Evolutionary conservation across 2,888 invertebrate species (phyloP).

Genomic region (Pharmacophagus antenor): DNA sequence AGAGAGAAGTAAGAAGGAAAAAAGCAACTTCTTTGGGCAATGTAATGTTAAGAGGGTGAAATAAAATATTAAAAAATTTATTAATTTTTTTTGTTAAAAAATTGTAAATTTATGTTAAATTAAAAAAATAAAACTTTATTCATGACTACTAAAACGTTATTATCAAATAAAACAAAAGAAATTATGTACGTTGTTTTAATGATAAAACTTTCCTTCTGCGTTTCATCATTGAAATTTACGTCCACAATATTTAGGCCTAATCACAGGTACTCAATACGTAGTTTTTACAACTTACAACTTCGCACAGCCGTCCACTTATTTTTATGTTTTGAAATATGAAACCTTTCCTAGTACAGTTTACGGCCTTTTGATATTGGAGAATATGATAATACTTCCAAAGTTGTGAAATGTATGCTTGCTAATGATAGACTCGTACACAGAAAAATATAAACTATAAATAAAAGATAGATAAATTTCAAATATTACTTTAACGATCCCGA

Average conservation of each 20-base stretch:
- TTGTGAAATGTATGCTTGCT: conserved; percentile 18
- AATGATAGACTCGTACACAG: conserved; percentile 6
- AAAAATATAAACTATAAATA: neutral
- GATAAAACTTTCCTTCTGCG: neutral
- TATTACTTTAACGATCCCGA: neutral
- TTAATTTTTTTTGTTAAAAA: too few species aligned
- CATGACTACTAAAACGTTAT: too few species aligned
- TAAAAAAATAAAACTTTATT: too few species aligned
- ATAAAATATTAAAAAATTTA: too few species aligned
- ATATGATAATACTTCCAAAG: conserved; percentile 10
- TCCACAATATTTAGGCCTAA: conserved; percentile 28
- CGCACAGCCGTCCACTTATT: conserved; percentile 30
- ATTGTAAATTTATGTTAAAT: too few species aligned
- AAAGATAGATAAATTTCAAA: neutral
- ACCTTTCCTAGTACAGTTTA: conserved; percentile 24
- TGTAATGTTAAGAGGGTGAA: too few species aligned
- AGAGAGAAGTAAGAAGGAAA: too few species aligned
- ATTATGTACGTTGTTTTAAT: too few species aligned
- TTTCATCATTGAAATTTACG: conserved; percentile 31
- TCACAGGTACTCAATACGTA: conserved; percentile 30
- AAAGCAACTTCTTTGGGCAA: too few species aligned
- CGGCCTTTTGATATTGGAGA: conserved; percentile 16
- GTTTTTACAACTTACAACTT: conserved; percentile 31
- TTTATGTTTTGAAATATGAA: conserved; percentile 31
- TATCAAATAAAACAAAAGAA: too few species aligned